Conservation (phyloP, 53 echinoderm and acorn worm species). For the Mesocentrotus franciscanus region DNA sequence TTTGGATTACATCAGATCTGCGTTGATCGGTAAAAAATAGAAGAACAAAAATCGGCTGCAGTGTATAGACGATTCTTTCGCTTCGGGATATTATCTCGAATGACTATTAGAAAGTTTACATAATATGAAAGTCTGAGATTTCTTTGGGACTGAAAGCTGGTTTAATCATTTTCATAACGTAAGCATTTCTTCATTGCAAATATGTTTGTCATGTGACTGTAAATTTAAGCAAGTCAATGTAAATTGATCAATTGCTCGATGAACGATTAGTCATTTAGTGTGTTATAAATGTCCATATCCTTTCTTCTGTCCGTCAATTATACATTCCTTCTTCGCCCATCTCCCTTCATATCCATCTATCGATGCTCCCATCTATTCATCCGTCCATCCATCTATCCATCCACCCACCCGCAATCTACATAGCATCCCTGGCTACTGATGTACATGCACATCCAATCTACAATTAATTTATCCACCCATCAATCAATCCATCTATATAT, state of each 20-base stretch:
- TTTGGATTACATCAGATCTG: neutral
- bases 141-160: no score
- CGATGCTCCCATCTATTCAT: neutral
- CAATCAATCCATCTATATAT: neutral
- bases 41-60: neutral
- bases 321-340: neutral
- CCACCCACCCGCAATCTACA: neutral
- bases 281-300: neutral
- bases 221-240: no score
- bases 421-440: no score
- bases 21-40: neutral
- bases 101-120: no score
- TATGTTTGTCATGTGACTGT: no score
- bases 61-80: no score
- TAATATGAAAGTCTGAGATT: no score
- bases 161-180: no score
- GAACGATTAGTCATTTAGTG: no score
- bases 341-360: neutral
- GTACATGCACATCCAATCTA: neutral
- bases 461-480: neutral
- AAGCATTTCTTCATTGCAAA: no score
- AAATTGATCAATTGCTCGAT: no score
- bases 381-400: neutral
- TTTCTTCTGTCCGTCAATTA: neutral
- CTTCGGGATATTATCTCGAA: no score